phyloP scores from a whole-genome alignment of 2,888 invertebrate genomes.

The Sphaeridia pumilis region DNA sequence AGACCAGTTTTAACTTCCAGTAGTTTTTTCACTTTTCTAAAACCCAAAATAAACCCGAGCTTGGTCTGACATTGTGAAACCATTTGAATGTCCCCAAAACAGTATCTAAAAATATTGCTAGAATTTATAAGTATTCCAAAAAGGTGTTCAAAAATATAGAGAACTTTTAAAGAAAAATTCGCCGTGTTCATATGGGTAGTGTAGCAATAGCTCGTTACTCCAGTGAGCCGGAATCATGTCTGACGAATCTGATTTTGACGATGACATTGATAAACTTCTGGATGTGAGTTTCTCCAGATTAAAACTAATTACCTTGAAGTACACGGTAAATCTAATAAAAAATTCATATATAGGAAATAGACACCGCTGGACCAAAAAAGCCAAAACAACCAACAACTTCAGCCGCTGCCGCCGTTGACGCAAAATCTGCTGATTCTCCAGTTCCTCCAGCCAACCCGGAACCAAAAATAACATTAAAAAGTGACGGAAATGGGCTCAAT shows the following conservation, averaged over 20 bases:
- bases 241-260: constrained; percentile 21
- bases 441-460: neutral
- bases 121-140: too few species aligned
- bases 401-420: neutral
- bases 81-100: too few species aligned
- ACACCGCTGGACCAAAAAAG: constrained; percentile 14
- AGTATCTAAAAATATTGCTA: too few species aligned
- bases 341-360: constrained; percentile 18
- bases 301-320: neutral
- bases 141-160: too few species aligned
- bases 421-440: neutral
- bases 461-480: constrained; percentile 14
- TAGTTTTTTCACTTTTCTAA: too few species aligned
- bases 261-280: constrained; percentile 28
- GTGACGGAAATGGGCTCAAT: constrained; percentile 13
- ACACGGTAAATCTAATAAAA: neutral
- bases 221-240: too few species aligned
- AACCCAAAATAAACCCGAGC: too few species aligned
- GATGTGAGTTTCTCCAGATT: constrained; percentile 16
- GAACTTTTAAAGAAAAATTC: too few species aligned
- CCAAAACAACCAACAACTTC: neutral
- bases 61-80: too few species aligned
- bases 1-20: too few species aligned
- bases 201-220: too few species aligned
- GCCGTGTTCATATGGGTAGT: too few species aligned